Base-by-base conservation (phyloP, 2,888 invertebrate genomes). In the Argynnis bischoffii region DNA sequence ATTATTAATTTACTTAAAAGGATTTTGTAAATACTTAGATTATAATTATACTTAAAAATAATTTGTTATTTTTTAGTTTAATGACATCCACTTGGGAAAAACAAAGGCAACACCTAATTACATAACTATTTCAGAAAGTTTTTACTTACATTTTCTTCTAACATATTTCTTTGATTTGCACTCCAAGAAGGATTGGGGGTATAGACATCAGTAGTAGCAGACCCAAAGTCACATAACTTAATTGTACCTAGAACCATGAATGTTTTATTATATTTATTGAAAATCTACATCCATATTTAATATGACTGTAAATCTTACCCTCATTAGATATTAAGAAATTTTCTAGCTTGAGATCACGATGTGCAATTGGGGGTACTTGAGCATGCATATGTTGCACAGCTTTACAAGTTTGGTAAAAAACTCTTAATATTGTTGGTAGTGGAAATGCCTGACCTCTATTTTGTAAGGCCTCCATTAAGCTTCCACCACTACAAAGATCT, bases 161-260 rank as follows among this genome's bases (percentile, higher is more conserved):
- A 94, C 81, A 96, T 94, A 75, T 97, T 96, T 78, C 99, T 94
- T 90, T 97, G 97, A 83, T 97, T 96, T 51, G 98, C 98, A 79
- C 96, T 96, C 99, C 99, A 99, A 55, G 96, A 95, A 31, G 96
- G 94, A 86, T 98, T 97, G 13, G 99, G 99, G 63, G 94, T 85
- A 84, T 95, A 96, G 63, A 95, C 92, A 81, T 97, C 96, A 15
- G 95, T 96, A 15, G 98, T 98, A 2, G 98, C 96, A 74, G 99
- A 99, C 35, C 99, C 99, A 92, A 99, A 99, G 93, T 99, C 99
- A 93, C 99, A 99, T 72, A 99, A 93, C 88, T 99, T 99, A 59
- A 99, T 95, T 79, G 93, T 88, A 86, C 93, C 93, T 93, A 59
- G 50, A 76, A 75, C 50, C 48, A 61, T 61, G 14, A 15, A 47